Evolutionary conservation across 2,888 invertebrate species (phyloP), one percentile per base, ranked within the genome.

Genomic region (Tipula helvola): DNA sequence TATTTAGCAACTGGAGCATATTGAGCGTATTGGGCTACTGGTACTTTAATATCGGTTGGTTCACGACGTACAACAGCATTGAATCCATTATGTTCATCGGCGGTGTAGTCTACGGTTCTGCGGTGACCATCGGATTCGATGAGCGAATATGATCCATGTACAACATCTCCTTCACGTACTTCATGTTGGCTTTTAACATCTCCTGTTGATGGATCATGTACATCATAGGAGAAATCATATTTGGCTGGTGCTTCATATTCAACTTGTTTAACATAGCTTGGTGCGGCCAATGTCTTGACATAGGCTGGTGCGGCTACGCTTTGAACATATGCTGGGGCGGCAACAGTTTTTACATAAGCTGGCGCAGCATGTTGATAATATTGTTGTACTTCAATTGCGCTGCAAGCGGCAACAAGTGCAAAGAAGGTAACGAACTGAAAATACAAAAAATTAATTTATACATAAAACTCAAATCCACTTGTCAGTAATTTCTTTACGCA

Each of bases 171-270:
- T 88, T 92, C 91, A 87, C 93, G 92, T 1, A 90, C 87, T 90
- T 93, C 93, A 88, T 92, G 92, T 88, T 93, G 93, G 88, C 90
- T 90, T 89, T 93, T 93, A 87, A 91, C 91, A 89, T 93, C 93
- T 5, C 93, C 93, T 87, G 93, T 93, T 88, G 92, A 91, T 5
- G 91, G 91, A 89, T 93, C 93, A 87, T 91, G 91, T 3, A 93
- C 92, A 10, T 90, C 88, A 88, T 92, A 93, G 16, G 91, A 90
- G 88, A 92, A 93, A 88, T 92, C 92, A 88, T 93, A 93, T 87
- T 92, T 91, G 41, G 91, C 91, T 87, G 92, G 92, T 0, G 91
- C 92, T 13, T 90, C 89, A 88, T 89, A 36, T 57, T 86, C 86
- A n/a, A 42, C 36, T 39, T 86, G 52, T 36, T 86, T 52, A 1